Evolutionary conservation across 2,888 invertebrate species (phyloP).

Genomic region (Corythucha ciliata): DNA sequence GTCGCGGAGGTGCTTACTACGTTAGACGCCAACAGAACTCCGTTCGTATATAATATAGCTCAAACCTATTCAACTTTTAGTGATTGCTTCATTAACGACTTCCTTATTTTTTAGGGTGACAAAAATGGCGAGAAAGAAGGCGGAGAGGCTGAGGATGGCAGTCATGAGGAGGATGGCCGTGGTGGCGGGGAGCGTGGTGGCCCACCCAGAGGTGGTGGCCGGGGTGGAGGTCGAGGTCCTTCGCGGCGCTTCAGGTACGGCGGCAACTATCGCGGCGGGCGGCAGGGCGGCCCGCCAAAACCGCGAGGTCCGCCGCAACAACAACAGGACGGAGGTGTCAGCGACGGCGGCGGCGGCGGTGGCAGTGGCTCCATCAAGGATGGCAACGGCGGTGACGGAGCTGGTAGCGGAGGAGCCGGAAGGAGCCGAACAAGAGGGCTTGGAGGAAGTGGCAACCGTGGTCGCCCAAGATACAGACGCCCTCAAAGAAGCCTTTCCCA

Average conservation of each 20-base stretch:
- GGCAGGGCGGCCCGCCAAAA: too few species aligned
- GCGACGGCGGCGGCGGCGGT: too few species aligned
- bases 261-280: too few species aligned
- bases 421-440: constrained; percentile 38
- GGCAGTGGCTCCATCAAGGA: constrained; percentile 13
- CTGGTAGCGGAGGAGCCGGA: constrained; percentile 37
- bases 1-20: constrained; percentile 16
- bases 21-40: constrained; percentile 18
- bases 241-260: too few species aligned
- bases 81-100: too few species aligned
- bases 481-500: constrained; percentile 23
- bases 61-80: too few species aligned
- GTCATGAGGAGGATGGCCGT: constrained; percentile 33
- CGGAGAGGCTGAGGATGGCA: constrained; percentile 42
- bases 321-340: too few species aligned
- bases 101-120: constrained; percentile 14
- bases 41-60: too few species aligned
- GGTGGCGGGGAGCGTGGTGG: constrained; percentile 36
- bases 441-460: constrained; percentile 34
- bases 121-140: constrained; percentile 45
- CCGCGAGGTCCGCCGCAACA: too few species aligned
- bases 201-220: constrained; percentile 30
- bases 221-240: constrained; percentile 27
- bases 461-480: constrained; percentile 29
- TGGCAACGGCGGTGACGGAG: constrained; percentile 28